A percentile compares a stretch with the other conserved stretches of the same genome.
Evolutionary conservation across 2,888 invertebrate species (phyloP).

Genomic region (Stenolophus ochropezus): DNA sequence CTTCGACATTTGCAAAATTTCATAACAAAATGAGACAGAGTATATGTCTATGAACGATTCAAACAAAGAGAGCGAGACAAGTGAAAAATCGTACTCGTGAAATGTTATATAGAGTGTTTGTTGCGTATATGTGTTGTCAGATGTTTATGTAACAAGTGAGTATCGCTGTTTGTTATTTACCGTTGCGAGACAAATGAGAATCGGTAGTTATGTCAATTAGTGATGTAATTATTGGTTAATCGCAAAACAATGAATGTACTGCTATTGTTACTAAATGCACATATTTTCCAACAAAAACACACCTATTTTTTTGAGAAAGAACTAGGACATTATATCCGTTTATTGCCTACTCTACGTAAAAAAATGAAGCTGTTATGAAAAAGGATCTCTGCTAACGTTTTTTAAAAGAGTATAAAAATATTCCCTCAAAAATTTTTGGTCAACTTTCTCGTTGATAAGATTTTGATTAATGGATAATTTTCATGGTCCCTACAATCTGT

Average conservation of each 20-base stretch:
- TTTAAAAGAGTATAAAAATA: too few species aligned
- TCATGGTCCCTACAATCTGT: too few species aligned
- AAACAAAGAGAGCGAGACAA: background rate
- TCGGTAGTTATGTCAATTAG: slow-evolving; percentile 28
- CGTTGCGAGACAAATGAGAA: slow-evolving; percentile 43
- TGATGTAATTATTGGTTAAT: slow-evolving; percentile 42
- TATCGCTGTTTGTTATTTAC: slow-evolving; percentile 28
- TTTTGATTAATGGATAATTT: too few species aligned
- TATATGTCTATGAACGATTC: background rate
- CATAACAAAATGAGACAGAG: background rate
- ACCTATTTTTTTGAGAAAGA: background rate
- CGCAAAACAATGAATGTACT: background rate
- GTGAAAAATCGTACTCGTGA: background rate
- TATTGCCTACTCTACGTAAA: background rate
- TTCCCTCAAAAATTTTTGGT: too few species aligned
- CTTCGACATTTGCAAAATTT: slow-evolving; percentile 19
- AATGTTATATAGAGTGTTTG: slow-evolving; percentile 17
- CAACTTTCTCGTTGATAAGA: too few species aligned
- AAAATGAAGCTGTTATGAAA: too few species aligned
- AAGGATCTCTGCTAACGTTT: too few species aligned
- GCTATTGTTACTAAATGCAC: background rate
- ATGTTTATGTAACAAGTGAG: slow-evolving; percentile 7
- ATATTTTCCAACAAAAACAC: too few species aligned
- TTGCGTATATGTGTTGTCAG: slow-evolving; percentile 7
- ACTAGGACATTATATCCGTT: background rate